Percentiles rank a stretch among this genome's conserved stretches.
Evolutionary conservation across 2,888 invertebrate genomes (phyloP).

Genomic region (Thysanoteuthis rhombus): DNA sequence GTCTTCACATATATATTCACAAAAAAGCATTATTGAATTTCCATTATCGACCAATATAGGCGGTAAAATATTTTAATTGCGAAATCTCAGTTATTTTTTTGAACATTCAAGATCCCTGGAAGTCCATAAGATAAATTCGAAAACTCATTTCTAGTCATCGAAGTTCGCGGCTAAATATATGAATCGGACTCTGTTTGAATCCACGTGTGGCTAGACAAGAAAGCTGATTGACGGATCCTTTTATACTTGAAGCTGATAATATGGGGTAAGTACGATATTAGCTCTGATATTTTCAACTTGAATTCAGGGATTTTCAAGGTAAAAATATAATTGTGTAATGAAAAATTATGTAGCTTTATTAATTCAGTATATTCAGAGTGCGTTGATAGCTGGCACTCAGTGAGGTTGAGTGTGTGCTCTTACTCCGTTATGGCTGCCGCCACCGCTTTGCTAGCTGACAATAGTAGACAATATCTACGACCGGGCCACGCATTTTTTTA

Average conservation of each 20-base stretch:
- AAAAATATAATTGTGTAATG: neutral
- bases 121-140: neutral
- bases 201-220: slow-evolving; percentile 30
- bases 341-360: neutral
- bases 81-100: neutral
- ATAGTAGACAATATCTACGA: neutral
- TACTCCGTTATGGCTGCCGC: slow-evolving; percentile 17
- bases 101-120: neutral
- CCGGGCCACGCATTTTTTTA: neutral
- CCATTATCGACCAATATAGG: neutral
- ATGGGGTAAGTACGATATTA: slow-evolving; percentile 20
- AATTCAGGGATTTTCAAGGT: neutral
- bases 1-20: neutral
- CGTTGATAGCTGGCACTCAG: neutral
- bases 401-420: neutral
- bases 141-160: slow-evolving; percentile 1
- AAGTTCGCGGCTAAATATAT: neutral
- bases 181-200: slow-evolving; percentile 23
- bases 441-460: neutral
- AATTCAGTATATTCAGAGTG: neutral
- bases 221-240: slow-evolving; percentile 17
- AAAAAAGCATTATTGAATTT: neutral
- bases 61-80: neutral
- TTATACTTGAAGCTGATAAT: slow-evolving; percentile 26
- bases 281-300: neutral